phyloP scores from a whole-genome alignment of 2,888 invertebrate species.

The Phymatocera aterrima region DNA sequence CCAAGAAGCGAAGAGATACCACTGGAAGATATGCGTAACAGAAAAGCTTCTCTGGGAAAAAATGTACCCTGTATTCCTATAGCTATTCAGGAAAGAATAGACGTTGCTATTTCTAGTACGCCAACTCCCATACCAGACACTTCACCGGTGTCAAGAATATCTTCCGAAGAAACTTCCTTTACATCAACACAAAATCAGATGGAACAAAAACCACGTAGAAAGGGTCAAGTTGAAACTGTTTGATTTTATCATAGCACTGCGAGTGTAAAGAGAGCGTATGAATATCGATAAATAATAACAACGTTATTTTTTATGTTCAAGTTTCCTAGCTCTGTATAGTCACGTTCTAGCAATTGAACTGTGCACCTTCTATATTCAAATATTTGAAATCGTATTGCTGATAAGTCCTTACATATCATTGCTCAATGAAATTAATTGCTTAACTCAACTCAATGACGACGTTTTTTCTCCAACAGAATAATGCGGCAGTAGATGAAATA shows the following conservation, averaged over 20 bases:
- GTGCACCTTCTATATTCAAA: neutral
- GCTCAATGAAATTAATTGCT: slow-evolving; percentile 35
- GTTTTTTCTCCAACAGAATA: neutral
- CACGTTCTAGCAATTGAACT: neutral
- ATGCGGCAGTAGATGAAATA: neutral
- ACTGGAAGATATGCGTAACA: slow-evolving; percentile 83
- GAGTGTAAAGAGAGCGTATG: slow-evolving; percentile 2
- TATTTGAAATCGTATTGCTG: neutral
- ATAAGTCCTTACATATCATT: slow-evolving; percentile 24
- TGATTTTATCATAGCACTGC: slow-evolving; percentile 75
- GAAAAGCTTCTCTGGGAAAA: slow-evolving; percentile 67
- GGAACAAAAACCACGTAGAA: slow-evolving; percentile 75
- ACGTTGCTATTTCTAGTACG: slow-evolving; percentile 46
- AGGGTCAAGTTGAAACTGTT: slow-evolving; percentile 80
- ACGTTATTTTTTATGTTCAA: neutral
- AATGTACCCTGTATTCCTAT: slow-evolving; percentile 53
- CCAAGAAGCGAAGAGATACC: slow-evolving; percentile 89
- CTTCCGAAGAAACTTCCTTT: slow-evolving; percentile 88
- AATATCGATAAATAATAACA: neutral
- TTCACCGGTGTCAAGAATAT: slow-evolving; percentile 56
- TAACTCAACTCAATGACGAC: neutral
- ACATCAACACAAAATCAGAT: slow-evolving; percentile 79
- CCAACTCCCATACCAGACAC: slow-evolving; percentile 23
- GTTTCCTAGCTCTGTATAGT: slow-evolving; percentile 5
- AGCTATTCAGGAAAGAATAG: slow-evolving; percentile 55